Evolutionary conservation across 2,888 invertebrate species (phyloP), one percentile per base, ranked within the genome.

Genomic region (Cyrtodaria siliqua): DNA sequence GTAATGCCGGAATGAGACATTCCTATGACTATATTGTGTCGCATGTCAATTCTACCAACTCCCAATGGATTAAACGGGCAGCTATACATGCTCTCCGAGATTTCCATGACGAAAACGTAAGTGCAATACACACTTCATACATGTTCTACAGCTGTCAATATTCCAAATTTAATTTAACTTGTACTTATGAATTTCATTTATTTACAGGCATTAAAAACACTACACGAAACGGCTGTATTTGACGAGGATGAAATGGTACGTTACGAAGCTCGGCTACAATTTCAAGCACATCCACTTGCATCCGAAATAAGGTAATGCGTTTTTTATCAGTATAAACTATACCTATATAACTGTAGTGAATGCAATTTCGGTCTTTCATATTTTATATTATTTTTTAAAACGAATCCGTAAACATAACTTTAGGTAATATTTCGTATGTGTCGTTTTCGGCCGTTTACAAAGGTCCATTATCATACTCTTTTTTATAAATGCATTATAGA

Each of bases 31-130:
- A 83, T 70, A 87, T 89, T 20, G 73, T 84, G 47, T 87, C 89
- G 0, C 86, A 89, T 57, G 74, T 87, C 47, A 89, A 89, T 53
- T 67, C 74, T 14, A 82, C 86, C 44, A 86, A 86, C 52, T 86
- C 86, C 2, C 86, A 84, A n/a, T 86, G 86, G 86, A 78, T 89
- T 16, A 87, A 88, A 63, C 67, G 89, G 42, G 83, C 87, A 2
- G 87, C 86, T 8, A 70, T 86, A 12, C 86, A 85, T 64, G 85
- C 87, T 24, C 75, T 88, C 8, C 75, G 88, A 23, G 60, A 77
- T n/a, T 88, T 76, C 55, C 70, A 81, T 8, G 79, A 84, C 61
- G 68, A 86, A 23, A 59, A 83, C 56, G 86, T 44, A 18, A 18
- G 44, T 18, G n/a, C 16, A 16, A 18, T 44, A 44, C 16, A 6